Evolutionary conservation across 2,888 invertebrate genomes (phyloP), one percentile per base, ranked within the genome.

Genomic region (Lepidochrysops patricia): DNA sequence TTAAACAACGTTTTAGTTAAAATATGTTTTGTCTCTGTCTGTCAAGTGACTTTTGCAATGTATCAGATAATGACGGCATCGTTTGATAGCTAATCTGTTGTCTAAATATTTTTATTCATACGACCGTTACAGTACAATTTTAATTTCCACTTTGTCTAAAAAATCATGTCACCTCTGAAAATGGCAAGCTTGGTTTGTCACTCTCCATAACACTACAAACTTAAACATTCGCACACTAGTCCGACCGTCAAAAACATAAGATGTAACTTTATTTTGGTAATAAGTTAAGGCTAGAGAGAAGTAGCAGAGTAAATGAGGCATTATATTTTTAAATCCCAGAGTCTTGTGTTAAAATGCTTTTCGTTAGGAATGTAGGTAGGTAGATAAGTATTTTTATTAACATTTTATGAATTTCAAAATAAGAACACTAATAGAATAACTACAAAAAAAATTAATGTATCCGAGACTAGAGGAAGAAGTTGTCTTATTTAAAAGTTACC

Each of bases 321-420:
- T 43, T 19, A 13, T 23, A 43, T 43, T 23, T n/a, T 9, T 23
- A 19, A 15, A 4, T 7, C 19, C 23, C 4, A 43, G 15, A 19
- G 23, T 19, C 12, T 13, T 27, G 26, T 12, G 29, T 9, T 12
- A 2, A 54, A 54, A 54, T 32, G 54, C 54, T 32, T 19, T 54
- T 54, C 5, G 54, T 32, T 32, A 29, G 54, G 54, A 54, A 54
- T 54, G 54, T 54, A 19, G 29, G 19, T n/a, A n/a, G n/a, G n/a
- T n/a, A n/a, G n/a, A n/a, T n/a, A n/a, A n/a, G n/a, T n/a, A n/a
- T n/a, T n/a, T n/a, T n/a, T n/a, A n/a, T n/a, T n/a, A n/a, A n/a
- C n/a, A n/a, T n/a, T n/a, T n/a, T n/a, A n/a, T n/a, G n/a, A n/a
- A n/a, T n/a, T n/a, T n/a, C n/a, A n/a, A n/a, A n/a, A n/a, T n/a